phyloP scores from a whole-genome alignment of 2,113 vertebrate genomes.

The Phaethon lepturus region DNA sequence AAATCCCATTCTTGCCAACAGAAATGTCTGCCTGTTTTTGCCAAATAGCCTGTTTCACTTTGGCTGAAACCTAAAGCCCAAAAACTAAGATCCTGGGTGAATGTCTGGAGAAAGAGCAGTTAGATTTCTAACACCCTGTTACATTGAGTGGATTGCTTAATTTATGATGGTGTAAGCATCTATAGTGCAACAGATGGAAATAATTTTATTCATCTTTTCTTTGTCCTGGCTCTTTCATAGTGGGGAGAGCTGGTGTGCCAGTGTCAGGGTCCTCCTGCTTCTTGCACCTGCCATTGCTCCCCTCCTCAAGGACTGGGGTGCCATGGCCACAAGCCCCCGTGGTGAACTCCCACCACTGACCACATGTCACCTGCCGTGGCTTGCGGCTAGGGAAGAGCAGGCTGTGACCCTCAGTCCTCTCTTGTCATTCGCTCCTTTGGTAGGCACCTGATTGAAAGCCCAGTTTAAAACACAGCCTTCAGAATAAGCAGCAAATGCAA shows the following conservation, averaged over 20 bases:
- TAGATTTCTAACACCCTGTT: neutral
- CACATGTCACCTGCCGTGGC: accelerated
- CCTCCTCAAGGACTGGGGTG: neutral
- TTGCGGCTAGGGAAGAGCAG: neutral
- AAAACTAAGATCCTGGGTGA: neutral
- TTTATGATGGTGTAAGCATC: neutral
- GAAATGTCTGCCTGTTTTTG: neutral
- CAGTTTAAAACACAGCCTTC: neutral
- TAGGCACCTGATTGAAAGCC: neutral
- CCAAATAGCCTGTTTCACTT: neutral
- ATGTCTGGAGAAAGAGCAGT: neutral
- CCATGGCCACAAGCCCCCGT: accelerated
- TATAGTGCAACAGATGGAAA: neutral
- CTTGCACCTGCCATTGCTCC: neutral
- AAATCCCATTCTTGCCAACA: neutral
- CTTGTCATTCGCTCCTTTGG: neutral
- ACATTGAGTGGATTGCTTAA: neutral
- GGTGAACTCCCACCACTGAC: neutral
- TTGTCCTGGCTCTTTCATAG: neutral
- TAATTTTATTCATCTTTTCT: neutral
- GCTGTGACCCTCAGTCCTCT: neutral
- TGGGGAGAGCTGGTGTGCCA: neutral
- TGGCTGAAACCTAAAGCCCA: neutral
- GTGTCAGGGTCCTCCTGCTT: neutral
- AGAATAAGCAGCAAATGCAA: neutral